Evolutionary conservation across 2,797 vertebrate genomes (phyloP).

Genomic region (Phaenicophaeus curvirostris): DNA sequence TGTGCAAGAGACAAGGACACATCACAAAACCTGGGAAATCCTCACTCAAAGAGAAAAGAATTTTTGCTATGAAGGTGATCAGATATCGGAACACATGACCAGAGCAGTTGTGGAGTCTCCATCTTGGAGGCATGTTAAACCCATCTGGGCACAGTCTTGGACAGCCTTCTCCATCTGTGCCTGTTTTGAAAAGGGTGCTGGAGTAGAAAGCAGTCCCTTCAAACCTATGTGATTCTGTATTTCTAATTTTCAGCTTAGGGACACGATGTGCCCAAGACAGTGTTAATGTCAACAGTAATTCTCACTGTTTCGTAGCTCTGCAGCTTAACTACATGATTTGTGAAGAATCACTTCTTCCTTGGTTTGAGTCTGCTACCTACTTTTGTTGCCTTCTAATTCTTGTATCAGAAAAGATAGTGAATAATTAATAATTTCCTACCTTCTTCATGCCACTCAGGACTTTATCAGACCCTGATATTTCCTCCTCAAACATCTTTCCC

Average conservation of each 20-base stretch:
- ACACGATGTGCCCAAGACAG: background rate
- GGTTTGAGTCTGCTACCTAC: background rate
- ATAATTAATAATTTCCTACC: background rate
- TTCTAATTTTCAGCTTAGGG: background rate
- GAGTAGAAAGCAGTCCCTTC: background rate
- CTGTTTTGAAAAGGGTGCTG: background rate
- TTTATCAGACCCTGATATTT: background rate
- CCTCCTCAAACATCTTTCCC: background rate
- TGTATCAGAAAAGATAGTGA: background rate
- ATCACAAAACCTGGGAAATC: background rate
- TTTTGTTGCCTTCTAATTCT: background rate
- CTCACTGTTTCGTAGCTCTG: background rate
- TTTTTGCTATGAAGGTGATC: background rate
- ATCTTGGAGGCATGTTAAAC: background rate
- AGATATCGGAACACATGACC: background rate
- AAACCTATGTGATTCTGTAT: background rate
- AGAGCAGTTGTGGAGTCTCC: background rate
- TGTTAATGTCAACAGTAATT: background rate
- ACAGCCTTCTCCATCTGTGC: background rate
- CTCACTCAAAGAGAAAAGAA: background rate
- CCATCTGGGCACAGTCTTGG: background rate
- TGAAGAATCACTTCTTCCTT: background rate
- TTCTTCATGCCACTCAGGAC: background rate
- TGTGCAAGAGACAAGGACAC: background rate
- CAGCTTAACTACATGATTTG: background rate